Conservation (phyloP, 2,113 vertebrate genomes). For the Camelus bactrianus region DNA sequence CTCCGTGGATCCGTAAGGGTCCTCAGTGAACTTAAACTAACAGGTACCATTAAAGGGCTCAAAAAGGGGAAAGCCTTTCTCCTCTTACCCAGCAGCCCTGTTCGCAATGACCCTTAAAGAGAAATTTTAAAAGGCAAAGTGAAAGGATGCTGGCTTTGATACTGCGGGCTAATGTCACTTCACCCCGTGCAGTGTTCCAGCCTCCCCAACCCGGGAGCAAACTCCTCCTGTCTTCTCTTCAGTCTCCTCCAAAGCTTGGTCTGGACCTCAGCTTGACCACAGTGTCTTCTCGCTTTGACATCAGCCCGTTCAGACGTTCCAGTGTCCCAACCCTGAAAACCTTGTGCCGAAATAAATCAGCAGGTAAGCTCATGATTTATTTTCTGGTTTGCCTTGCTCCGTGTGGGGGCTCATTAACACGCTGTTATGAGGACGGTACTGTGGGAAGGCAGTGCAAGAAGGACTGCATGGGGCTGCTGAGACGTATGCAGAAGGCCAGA, state of each 20-base stretch:
- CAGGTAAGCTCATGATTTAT: accelerated
- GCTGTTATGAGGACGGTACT: accelerated
- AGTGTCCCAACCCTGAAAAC: background rate
- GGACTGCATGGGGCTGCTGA: accelerated
- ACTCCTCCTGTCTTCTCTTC: accelerated
- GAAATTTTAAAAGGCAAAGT: accelerated
- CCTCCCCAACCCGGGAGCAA: accelerated
- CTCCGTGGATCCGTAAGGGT: background rate
- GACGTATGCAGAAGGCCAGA: background rate
- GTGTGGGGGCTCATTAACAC: accelerated
- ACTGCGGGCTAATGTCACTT: accelerated
- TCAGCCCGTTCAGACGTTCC: accelerated
- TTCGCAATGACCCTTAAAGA: background rate
- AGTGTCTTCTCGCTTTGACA: background rate
- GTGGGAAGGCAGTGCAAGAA: accelerated
- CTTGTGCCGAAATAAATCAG: accelerated
- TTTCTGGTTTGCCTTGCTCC: background rate
- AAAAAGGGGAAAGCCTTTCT: background rate
- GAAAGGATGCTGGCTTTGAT: accelerated
- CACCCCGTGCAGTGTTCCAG: accelerated
- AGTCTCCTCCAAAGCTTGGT: background rate
- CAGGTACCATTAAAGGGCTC: background rate
- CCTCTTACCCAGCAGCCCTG: accelerated
- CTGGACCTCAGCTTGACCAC: background rate
- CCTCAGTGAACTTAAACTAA: background rate